Conservation (phyloP, 1,140 invertebrate species). For the Pogonognathellus flavescens region DNA sequence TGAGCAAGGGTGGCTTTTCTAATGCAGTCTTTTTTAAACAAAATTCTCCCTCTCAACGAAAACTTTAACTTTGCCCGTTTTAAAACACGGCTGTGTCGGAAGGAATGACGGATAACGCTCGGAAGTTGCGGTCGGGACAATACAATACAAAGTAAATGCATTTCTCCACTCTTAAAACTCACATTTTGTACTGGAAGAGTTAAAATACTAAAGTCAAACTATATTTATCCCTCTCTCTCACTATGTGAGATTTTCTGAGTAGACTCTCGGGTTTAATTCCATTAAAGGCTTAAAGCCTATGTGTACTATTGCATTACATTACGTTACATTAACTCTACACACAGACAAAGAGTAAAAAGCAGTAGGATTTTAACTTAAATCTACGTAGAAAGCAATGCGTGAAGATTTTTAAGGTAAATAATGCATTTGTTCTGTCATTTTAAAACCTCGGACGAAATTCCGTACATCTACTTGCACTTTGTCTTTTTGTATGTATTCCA, state of each 20-base stretch:
- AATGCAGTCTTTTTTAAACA: slow-evolving; percentile 32
- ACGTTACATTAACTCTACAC: background rate
- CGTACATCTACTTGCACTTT: background rate
- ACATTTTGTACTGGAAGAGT: background rate
- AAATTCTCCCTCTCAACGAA: background rate
- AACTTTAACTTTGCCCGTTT: slow-evolving; percentile 20
- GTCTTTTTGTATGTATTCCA: too few relatives aligned
- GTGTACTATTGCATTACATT: slow-evolving; percentile 7
- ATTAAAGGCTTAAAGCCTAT: slow-evolving; percentile 25
- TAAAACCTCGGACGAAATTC: background rate
- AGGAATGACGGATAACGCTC: background rate
- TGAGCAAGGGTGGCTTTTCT: slow-evolving; percentile 39
- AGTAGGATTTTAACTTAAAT: background rate
- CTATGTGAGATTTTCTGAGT: background rate
- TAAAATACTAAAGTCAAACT: slow-evolving; percentile 21
- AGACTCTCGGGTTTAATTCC: slow-evolving; percentile 14
- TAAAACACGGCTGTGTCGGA: slow-evolving; percentile 11
- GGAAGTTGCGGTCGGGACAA: background rate
- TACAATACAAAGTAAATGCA: too few relatives aligned
- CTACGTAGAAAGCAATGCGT: background rate
- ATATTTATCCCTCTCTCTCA: slow-evolving; percentile 14
- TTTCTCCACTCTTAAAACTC: too few relatives aligned
- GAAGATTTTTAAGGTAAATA: slow-evolving; percentile 24
- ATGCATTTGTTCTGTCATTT: background rate
- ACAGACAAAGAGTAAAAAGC: too few relatives aligned